A percentile compares a stretch with the other conserved stretches of the same genome.
phyloP scores from a whole-genome alignment of 2,888 invertebrate species.

The Ochropleura leucogaster region DNA sequence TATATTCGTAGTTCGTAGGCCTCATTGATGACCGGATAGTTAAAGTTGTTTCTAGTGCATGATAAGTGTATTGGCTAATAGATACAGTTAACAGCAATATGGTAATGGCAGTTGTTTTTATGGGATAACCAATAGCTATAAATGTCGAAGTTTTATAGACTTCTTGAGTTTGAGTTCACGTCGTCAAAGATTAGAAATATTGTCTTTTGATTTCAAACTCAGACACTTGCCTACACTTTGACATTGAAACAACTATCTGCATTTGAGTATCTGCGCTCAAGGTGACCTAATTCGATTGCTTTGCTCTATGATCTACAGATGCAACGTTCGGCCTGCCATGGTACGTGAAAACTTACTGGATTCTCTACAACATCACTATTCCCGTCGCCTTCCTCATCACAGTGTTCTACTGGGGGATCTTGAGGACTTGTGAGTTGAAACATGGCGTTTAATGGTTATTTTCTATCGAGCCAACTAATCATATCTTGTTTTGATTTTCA shows the following conservation, averaged over 20 bases:
- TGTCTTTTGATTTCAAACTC: constrained; percentile 1
- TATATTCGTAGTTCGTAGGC: constrained; percentile 29
- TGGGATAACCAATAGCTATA: constrained; percentile 9
- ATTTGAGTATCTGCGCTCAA: constrained; percentile 24
- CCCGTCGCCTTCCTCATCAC: constrained; percentile 88
- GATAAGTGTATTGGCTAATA: constrained; percentile 33
- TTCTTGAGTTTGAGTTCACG: constrained; percentile 10
- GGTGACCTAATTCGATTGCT: constrained; percentile 11
- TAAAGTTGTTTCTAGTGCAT: constrained; percentile 20
- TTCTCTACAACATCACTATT: constrained; percentile 87
- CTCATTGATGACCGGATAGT: constrained; percentile 10
- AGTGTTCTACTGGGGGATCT: constrained; percentile 87
- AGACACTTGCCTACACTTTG: constrained; percentile 13
- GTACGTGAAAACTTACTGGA: constrained; percentile 88
- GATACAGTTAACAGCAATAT: neutral
- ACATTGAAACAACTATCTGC: constrained; percentile 40
- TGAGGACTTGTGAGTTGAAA: constrained; percentile 79
- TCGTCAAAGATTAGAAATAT: constrained; percentile 22
- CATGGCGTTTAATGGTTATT: neutral
- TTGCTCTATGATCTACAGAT: constrained; percentile 71
- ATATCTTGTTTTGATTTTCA: too few species aligned
- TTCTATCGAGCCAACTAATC: too few species aligned
- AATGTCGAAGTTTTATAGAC: neutral
- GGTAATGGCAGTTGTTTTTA: constrained; percentile 15
- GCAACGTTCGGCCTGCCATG: constrained; percentile 84